Evolutionary conservation across 2,888 invertebrate species (phyloP), one percentile per base, ranked within the genome.

Genomic region (Neoascia interrupta): DNA sequence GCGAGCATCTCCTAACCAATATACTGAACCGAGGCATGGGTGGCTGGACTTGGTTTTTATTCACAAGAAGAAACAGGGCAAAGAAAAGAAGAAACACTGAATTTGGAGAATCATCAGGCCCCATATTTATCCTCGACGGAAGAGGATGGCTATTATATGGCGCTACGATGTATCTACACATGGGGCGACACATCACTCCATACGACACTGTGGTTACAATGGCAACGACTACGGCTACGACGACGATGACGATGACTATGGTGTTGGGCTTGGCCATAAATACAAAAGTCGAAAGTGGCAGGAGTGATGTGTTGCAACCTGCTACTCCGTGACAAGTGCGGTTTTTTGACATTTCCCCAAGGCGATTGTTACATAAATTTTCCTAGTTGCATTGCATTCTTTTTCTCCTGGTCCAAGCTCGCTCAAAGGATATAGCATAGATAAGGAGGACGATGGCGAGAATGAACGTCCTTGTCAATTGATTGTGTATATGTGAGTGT

Each of bases 251-350:
- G 11, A 15, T 13, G 19, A 51, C 39, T 31, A 76, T 69, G 37
- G 53, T 63, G 18, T 36, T 26, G 26, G 31, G 47, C 60, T 61
- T 21, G 73, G 66, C 66, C 54, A 73, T 79, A 79, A 79, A 79
- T 79, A 79, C 79, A 54, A 68, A 73, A 73, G 73, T 73, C 73
- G 49, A 79, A 66, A 68, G 72, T 72, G 79, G 60, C 73, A 73
- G 79, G 26, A 79, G 79, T 79, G 73, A 79, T 79, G 79, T 73
- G 79, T 73, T 68, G 73, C 79, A 79, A 79, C 79, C 79, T 79
- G 73, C 79, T 73, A 68, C 66, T 68, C 73, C 31, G 66, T 79
- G 79, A 79, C 79, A 79, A 79, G 80, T 80, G 80, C 58, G 80
- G 80, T 80, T 80, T 80, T 73, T 69, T 64, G 74, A 73, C 69